These are phyloP conservation scores for Bos javanicus DNA, from an alignment of 2,113 vertebrate species.

Conservation along the genomic window DNA sequence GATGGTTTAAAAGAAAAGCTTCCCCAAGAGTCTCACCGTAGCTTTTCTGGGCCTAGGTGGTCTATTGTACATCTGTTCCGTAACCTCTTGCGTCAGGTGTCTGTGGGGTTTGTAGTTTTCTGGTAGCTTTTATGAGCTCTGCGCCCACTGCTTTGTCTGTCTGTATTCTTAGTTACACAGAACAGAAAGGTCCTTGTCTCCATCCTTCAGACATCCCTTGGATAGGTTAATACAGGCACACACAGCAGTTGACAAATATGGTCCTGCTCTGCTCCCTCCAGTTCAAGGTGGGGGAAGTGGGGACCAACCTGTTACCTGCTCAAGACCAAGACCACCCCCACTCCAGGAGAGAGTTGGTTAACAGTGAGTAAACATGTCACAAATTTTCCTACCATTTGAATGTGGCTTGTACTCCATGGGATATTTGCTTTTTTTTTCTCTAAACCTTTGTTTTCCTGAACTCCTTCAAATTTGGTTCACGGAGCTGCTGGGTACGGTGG, in stretches of 20 bases:
- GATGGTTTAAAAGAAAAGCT: background rate
- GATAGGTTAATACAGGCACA: background rate
- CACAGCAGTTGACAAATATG: background rate
- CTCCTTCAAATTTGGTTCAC: background rate
- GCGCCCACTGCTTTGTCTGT: background rate
- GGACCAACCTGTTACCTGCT: background rate
- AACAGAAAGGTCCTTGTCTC: background rate
- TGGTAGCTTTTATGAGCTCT: background rate
- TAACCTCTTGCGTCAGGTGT: background rate
- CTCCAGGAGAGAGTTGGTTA: background rate
- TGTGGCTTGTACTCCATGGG: background rate
- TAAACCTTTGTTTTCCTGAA: slow-evolving; percentile 18
- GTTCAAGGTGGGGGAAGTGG: background rate
- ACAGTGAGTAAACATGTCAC: background rate
- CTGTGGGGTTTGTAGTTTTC: background rate
- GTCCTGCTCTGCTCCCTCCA: background rate
- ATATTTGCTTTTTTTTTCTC: background rate
- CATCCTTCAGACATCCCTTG: background rate
- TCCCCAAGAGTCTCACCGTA: background rate
- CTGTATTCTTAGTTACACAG: background rate
- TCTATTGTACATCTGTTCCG: background rate
- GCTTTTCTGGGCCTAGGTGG: background rate
- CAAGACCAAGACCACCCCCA: background rate
- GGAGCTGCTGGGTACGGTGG: background rate
- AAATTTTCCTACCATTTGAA: background rate